phyloP scores from a whole-genome alignment of 2,888 invertebrate genomes.

The Glyphotaelius pellucidus region DNA sequence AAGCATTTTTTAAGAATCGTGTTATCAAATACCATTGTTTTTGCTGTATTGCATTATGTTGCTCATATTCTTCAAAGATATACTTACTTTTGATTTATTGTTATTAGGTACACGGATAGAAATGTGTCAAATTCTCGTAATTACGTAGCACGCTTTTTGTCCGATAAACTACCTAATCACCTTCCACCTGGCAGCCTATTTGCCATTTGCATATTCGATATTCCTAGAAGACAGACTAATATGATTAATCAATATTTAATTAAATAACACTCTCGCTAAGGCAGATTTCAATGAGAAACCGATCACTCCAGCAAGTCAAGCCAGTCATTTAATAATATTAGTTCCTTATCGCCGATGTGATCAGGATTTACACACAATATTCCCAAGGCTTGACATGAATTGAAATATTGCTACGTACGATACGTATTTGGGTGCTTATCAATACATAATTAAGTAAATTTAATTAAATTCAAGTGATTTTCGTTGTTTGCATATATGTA shows the following conservation, averaged over 20 bases:
- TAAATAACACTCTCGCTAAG: background rate
- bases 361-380: background rate
- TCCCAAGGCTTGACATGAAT: background rate
- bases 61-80: background rate
- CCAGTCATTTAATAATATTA: background rate
- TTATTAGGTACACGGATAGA: background rate
- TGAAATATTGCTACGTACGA: background rate
- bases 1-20: background rate
- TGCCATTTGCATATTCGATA: background rate
- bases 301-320: slow-evolving; percentile 9
- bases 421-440: background rate
- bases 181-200: background rate
- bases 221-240: background rate
- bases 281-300: background rate
- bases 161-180: background rate
- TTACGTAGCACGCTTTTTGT: background rate
- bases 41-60: too few relatives aligned
- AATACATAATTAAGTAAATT: background rate
- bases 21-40: background rate
- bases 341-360: background rate
- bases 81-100: background rate
- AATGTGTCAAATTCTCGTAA: background rate
- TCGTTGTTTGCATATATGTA: background rate
- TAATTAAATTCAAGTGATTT: background rate
- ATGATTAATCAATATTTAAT: slow-evolving; percentile 18